Evolutionary conservation across 2,888 invertebrate species (phyloP).

Genomic region (Neoaliturus tenellus): DNA sequence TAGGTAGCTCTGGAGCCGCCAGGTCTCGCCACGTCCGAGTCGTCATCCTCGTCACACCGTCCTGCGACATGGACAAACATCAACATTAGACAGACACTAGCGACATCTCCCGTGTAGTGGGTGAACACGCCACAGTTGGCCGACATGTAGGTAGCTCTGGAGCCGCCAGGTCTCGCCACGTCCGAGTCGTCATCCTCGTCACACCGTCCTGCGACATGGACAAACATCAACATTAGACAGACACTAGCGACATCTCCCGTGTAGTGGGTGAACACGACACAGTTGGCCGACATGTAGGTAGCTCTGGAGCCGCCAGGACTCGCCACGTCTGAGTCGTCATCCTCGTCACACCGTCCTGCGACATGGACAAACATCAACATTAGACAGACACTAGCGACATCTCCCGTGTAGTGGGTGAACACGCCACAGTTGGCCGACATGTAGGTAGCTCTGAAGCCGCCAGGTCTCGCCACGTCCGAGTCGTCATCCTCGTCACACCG

Average conservation of each 20-base stretch:
- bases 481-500: no score
- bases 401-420: no score
- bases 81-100: slow-evolving; percentile 75
- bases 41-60: no score
- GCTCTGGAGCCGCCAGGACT: slow-evolving; percentile 80
- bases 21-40: slow-evolving; percentile 63
- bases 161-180: slow-evolving; percentile 74
- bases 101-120: slow-evolving; percentile 95
- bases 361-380: no score
- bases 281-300: slow-evolving; percentile 96
- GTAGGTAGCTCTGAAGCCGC: no score
- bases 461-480: no score
- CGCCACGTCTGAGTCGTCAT: slow-evolving; percentile 72
- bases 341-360: slow-evolving; percentile 69
- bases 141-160: slow-evolving; percentile 93
- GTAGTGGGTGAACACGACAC: slow-evolving; percentile 97
- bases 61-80: no score
- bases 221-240: no score
- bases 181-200: slow-evolving; percentile 71
- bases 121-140: slow-evolving; percentile 98
- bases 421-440: no score
- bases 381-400: no score
- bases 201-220: slow-evolving; percentile 60
- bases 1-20: slow-evolving; percentile 88
- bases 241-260: slow-evolving; percentile 93